Conservation (phyloP, 2,113 vertebrate species). For the Verasper variegatus region DNA sequence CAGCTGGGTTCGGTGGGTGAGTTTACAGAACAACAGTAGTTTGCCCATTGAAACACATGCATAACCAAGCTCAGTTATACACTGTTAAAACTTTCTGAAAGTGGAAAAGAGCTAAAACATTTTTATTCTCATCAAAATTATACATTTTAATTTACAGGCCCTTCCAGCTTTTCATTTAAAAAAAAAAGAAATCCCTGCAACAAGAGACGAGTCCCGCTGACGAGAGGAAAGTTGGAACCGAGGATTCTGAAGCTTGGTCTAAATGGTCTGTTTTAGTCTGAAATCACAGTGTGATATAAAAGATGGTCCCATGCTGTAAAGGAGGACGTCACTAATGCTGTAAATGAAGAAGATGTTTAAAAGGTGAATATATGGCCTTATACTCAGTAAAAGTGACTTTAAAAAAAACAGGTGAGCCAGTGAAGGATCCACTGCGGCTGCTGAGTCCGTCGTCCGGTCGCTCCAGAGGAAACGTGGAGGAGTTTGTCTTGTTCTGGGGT, state of each 20-base stretch:
- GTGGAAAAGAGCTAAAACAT: slow-evolving; percentile 80
- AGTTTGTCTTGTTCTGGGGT: slow-evolving; percentile 27
- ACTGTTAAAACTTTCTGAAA: slow-evolving; percentile 71
- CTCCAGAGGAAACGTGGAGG: slow-evolving; percentile 9
- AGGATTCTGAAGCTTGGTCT: slow-evolving; percentile 24
- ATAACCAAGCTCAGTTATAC: slow-evolving; percentile 36
- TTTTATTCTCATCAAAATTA: slow-evolving; percentile 78
- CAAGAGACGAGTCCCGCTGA: slow-evolving; percentile 26
- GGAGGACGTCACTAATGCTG: slow-evolving; percentile 58
- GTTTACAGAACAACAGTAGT: slow-evolving; percentile 64
- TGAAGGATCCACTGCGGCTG: slow-evolving; percentile 15
- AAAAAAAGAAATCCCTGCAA: slow-evolving; percentile 66
- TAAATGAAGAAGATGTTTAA: slow-evolving; percentile 62
- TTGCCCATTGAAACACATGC: slow-evolving; percentile 49
- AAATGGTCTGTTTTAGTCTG: slow-evolving; percentile 11
- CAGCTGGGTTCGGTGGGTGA: slow-evolving; percentile 35
- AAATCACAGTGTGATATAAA: slow-evolving; percentile 59
- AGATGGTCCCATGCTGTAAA: slow-evolving; percentile 76
- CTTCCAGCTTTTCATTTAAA: slow-evolving; percentile 74
- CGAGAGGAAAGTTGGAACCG: neutral
- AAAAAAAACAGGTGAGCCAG: slow-evolving; percentile 36
- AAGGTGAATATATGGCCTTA: slow-evolving; percentile 55
- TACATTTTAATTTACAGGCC: slow-evolving; percentile 81
- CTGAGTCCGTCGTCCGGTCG: slow-evolving; percentile 29
- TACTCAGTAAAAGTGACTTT: slow-evolving; percentile 7